Conservation (phyloP, 2,797 vertebrate genomes). For the Synanceia verrucosa region DNA sequence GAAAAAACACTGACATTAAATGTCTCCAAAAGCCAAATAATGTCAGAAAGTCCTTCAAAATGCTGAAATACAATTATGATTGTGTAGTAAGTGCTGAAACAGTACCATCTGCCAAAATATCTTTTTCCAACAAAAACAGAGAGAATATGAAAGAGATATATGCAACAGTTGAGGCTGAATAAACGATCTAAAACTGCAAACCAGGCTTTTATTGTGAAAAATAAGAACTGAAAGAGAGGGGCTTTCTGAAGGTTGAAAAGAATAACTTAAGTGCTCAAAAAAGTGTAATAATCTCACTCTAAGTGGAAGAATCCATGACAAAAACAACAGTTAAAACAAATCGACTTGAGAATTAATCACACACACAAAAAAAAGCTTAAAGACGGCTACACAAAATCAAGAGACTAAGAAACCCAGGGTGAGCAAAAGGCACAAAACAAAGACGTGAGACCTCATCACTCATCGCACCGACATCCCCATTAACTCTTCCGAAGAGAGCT, state of each 20-base stretch:
- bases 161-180: neutral
- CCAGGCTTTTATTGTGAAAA: no score
- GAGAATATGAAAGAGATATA: neutral
- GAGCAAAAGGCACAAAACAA: conserved; percentile 11
- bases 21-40: neutral
- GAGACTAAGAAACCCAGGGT: neutral
- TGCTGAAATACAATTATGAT: neutral
- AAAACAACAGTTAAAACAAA: no score
- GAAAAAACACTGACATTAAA: neutral
- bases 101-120: neutral
- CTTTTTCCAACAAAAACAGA: neutral
- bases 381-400: neutral
- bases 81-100: neutral
- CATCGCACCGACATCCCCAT: conserved; percentile 53
- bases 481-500: conserved; percentile 45
- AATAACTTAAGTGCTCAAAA: no score
- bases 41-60: neutral
- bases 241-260: no score
- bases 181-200: no score
- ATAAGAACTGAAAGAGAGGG: no score
- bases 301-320: no score
- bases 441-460: conserved; percentile 20
- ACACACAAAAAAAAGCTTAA: no score
- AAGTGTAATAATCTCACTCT: no score
- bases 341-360: no score